Evolutionary conservation across 2,113 vertebrate species (phyloP).

Genomic region (Podocnemis expansa): DNA sequence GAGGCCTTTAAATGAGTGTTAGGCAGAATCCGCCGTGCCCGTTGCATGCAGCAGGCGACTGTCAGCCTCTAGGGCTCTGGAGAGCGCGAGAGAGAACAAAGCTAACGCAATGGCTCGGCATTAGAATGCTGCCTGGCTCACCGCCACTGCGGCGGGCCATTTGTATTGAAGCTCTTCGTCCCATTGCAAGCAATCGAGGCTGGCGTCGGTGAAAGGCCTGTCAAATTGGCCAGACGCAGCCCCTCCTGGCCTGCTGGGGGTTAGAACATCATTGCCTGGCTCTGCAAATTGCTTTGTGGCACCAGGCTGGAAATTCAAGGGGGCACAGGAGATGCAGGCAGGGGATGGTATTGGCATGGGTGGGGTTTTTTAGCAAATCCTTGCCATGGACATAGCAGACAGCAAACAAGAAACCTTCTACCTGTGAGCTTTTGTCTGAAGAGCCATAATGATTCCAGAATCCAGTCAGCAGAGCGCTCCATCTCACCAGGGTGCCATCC

Average conservation of each 20-base stretch:
- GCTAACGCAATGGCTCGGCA: background rate
- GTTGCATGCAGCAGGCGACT: background rate
- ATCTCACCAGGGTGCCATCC: background rate
- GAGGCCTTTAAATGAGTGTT: background rate
- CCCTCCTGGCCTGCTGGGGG: background rate
- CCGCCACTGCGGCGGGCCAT: no score
- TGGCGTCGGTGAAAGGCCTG: background rate
- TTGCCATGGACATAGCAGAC: background rate
- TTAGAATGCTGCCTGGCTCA: background rate
- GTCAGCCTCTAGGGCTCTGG: background rate
- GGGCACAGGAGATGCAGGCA: background rate
- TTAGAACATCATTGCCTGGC: background rate
- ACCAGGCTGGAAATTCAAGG: background rate
- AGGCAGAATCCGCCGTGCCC: no score
- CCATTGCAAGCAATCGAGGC: background rate
- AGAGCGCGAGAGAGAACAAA: background rate
- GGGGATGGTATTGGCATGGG: no score
- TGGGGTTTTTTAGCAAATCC: background rate
- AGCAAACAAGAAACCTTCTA: background rate
- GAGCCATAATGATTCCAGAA: no score
- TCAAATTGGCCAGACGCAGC: background rate
- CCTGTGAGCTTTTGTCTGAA: no score
- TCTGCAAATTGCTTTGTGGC: background rate
- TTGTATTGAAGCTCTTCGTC: background rate
- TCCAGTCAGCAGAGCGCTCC: background rate